Conservation (phyloP, 2,888 invertebrate species). For the Margaritifera margaritifera region DNA sequence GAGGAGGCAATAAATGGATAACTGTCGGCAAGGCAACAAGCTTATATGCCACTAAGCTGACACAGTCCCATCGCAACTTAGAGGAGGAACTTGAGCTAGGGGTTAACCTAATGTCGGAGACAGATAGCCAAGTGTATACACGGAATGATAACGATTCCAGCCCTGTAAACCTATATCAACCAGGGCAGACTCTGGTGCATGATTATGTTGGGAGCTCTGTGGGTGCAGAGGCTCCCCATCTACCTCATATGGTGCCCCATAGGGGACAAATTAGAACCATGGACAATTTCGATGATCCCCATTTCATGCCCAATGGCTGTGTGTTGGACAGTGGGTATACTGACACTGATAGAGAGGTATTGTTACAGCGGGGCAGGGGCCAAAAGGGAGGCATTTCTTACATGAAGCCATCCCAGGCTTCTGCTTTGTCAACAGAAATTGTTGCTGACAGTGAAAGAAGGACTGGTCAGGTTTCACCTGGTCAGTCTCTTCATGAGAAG, state of each 20-base stretch:
- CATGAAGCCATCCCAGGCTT: slow-evolving; percentile 10
- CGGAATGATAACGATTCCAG: slow-evolving; percentile 66
- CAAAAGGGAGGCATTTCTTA: slow-evolving; percentile 8
- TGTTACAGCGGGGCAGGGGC: slow-evolving; percentile 5
- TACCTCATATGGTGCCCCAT: slow-evolving; percentile 36
- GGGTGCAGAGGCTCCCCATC: slow-evolving; percentile 26
- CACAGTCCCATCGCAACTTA: slow-evolving; percentile 36
- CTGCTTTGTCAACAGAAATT: slow-evolving; percentile 32
- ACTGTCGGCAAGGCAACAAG: slow-evolving; percentile 53
- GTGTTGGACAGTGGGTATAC: slow-evolving; percentile 17
- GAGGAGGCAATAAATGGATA: slow-evolving; percentile 49
- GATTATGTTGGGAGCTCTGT: slow-evolving; percentile 7
- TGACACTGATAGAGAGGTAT: background rate
- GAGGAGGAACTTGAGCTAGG: slow-evolving; percentile 58
- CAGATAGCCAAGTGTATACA: slow-evolving; percentile 52
- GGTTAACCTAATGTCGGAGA: slow-evolving; percentile 60
- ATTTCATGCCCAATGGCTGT: slow-evolving; percentile 21
- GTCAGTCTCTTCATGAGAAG: slow-evolving; percentile 46
- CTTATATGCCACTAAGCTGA: slow-evolving; percentile 38
- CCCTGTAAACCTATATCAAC: slow-evolving; percentile 33
- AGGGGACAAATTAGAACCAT: slow-evolving; percentile 15
- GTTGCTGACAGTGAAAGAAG: slow-evolving; percentile 53
- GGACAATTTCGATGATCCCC: slow-evolving; percentile 38
- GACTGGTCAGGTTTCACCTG: slow-evolving; percentile 38
- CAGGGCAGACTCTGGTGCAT: slow-evolving; percentile 23